These are phyloP conservation scores for Chaetorhynchus papuensis DNA, from an alignment of 2,113 vertebrate genomes.

Conservation along the genomic window DNA sequence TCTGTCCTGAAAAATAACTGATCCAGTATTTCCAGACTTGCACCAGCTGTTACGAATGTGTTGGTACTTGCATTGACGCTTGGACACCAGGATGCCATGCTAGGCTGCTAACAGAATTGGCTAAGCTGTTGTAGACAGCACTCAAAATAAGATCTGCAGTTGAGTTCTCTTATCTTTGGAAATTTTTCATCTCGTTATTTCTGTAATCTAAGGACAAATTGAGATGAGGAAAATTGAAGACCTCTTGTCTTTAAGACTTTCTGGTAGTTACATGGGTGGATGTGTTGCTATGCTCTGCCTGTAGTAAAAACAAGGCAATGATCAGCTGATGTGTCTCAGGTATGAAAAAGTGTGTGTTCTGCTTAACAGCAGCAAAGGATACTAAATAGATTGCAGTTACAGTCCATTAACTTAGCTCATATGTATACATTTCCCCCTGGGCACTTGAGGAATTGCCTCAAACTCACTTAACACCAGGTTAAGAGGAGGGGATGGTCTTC, in stretches of 20 bases:
- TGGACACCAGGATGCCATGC: not conserved
- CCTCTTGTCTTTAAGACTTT: not conserved
- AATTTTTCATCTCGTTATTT: not conserved
- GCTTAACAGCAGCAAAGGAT: not conserved
- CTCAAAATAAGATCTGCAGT: not conserved
- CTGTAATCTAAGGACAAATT: not conserved
- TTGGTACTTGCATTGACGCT: not conserved
- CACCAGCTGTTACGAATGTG: fast-evolving
- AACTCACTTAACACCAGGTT: not conserved
- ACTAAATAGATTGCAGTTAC: not conserved
- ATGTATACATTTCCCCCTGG: not conserved
- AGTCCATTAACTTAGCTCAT: not conserved
- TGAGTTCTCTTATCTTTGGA: not conserved
- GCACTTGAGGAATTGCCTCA: not conserved
- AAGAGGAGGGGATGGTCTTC: not conserved
- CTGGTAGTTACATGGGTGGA: not conserved
- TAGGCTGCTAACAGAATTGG: not conserved
- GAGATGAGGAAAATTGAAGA: not conserved
- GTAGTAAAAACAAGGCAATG: not conserved
- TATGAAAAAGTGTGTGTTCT: not conserved
- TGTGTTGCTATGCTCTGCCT: not conserved
- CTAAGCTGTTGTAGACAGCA: not conserved
- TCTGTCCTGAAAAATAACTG: not conserved
- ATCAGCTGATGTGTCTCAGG: not conserved
- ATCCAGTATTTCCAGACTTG: not conserved